A percentile compares a stretch with the other conserved stretches of the same genome.
These are phyloP conservation scores for Nycticorax nycticorax DNA, from an alignment of 2,113 vertebrate genomes.

Conservation along the genomic window DNA sequence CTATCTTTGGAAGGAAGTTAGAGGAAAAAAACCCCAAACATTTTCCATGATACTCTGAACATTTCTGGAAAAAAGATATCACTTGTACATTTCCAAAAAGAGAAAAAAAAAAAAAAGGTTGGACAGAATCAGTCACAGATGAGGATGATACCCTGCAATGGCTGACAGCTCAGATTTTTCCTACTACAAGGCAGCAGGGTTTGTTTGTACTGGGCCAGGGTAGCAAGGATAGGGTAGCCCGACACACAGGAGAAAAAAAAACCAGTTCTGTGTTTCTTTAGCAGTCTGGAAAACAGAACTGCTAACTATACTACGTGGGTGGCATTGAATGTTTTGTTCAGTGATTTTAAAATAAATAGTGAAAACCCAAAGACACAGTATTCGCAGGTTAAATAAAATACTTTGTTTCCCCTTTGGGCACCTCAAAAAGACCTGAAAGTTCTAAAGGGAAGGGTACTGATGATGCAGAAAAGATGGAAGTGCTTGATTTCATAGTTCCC, in stretches of 20 bases:
- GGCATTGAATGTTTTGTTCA: background rate
- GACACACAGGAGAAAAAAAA: background rate
- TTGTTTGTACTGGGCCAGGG: background rate
- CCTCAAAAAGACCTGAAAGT: background rate
- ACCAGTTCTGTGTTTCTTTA: background rate
- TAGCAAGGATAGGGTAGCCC: background rate
- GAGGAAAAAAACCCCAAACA: background rate
- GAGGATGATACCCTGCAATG: background rate
- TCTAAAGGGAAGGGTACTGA: background rate
- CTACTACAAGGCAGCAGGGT: background rate
- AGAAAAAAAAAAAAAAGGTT: background rate
- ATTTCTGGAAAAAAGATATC: background rate
- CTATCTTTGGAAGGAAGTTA: background rate
- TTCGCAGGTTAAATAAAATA: background rate
- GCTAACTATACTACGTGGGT: background rate
- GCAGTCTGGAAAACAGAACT: background rate
- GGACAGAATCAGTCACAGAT: background rate
- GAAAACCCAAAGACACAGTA: background rate
- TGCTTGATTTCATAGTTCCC: background rate
- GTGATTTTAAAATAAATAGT: background rate
- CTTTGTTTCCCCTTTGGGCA: background rate
- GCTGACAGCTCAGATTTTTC: background rate
- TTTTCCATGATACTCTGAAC: background rate
- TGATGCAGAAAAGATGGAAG: background rate
- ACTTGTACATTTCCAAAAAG: background rate